Base-by-base conservation (phyloP, 2,797 vertebrate genomes). In the Phalloptychus januarius region DNA sequence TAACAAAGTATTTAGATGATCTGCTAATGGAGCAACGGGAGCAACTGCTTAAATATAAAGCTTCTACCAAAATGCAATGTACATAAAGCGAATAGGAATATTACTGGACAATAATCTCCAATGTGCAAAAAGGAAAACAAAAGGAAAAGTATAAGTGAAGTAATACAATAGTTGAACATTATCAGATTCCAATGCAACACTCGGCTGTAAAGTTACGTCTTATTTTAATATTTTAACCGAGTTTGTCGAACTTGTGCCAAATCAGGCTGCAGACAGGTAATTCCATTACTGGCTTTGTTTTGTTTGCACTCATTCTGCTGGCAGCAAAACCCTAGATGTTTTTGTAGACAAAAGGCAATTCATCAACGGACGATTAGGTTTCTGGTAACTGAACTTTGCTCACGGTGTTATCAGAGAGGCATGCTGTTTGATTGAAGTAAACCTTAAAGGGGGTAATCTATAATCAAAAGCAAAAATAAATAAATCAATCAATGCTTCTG, bases 1-100 rank as follows among this genome's bases (percentile, higher is more conserved):
- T 93, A 91, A 79, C 36, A 16, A 74, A 54, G 75, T 76, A 83
- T 89, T 86, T 77, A 76, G 52, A 78, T 80, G 40, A 91, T 86
- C 76, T 85, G 50, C 78, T 67, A 48, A 6, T 54, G 56, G 79
- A 87, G 88, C 79, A 86, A 83, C 63, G 50, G 28, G 77, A 76
- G 79, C 79, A 54, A n/a, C 7, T 2, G n/a, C 25, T n/a, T 54
- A 25, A 54, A 54, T 25, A 54, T n/a, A 54, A 25, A 54, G 25
- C 52, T 54, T 25, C 25, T 54, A 3, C 5, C 7, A 54, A 54
- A 54, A n/a, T 54, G 0, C 7, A 25, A 54, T 11, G 8, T 25
- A 54, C 52, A n/a, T 54, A n/a, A 54, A 54, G 25, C n/a, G 20
- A 52, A 52, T 12, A 7, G 52, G 7, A 54, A 54, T n/a, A 54